Percentiles rank a stretch among this genome's conserved stretches.
Conservation (phyloP, 1,140 invertebrate species). For the Dermatophagoides farinae region DNA sequence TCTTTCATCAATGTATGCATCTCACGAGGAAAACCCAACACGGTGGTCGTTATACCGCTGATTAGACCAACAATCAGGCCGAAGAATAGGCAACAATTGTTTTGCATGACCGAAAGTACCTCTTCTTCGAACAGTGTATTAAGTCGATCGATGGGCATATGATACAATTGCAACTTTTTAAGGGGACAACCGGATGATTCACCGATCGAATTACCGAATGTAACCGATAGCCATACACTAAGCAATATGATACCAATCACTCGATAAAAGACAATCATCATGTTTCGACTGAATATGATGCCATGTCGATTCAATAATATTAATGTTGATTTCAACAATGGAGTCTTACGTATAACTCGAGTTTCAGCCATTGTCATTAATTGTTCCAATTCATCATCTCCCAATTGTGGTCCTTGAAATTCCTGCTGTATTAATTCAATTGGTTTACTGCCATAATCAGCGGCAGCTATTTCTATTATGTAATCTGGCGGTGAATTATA, state of each 20-base stretch:
- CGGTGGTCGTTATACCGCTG: constrained; percentile 86
- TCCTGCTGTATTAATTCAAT: background rate
- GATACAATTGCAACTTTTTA: background rate
- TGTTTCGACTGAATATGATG: background rate
- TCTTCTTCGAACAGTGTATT: background rate
- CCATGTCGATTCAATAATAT: constrained; percentile 4
- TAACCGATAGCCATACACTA: background rate
- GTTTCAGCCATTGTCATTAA: background rate
- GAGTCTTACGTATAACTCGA: background rate
- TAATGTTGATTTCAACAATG: background rate
- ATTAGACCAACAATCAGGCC: constrained; percentile 87
- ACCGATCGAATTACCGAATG: constrained; percentile 10
- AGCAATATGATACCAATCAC: constrained; percentile 23
- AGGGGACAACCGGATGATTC: constrained; percentile 6
- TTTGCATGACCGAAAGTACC: constrained; percentile 24
- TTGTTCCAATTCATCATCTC: background rate
- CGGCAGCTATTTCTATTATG: constrained; percentile 14
- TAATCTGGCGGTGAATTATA: constrained; percentile 13
- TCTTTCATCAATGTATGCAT: constrained; percentile 51
- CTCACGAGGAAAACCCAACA: constrained; percentile 68
- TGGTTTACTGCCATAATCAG: constrained; percentile 5
- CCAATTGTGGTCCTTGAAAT: background rate
- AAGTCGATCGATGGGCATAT: background rate
- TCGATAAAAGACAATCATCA: background rate
- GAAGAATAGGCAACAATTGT: constrained; percentile 81